A percentile compares a stretch with the other conserved stretches of the same genome.
Conservation (phyloP, 2,888 invertebrate species). For the Antitype chi region DNA sequence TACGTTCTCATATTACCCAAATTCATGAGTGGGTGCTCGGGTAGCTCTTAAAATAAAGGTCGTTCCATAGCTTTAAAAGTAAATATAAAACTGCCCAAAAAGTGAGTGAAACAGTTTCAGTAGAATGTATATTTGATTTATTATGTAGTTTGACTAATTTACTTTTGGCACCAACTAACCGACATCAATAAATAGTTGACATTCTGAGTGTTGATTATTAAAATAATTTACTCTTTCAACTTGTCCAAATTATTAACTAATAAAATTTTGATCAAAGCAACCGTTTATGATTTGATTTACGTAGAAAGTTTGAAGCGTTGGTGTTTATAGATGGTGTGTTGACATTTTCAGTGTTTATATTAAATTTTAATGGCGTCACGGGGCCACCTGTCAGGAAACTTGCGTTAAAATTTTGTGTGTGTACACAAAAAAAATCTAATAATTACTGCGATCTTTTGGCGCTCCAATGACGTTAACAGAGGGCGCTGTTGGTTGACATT, state of each 20-base stretch:
- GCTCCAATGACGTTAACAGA: background rate
- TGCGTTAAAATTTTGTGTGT: background rate
- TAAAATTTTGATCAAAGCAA: constrained; percentile 24
- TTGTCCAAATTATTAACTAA: constrained; percentile 16
- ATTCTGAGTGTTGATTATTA: background rate
- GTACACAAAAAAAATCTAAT: background rate
- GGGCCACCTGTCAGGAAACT: constrained; percentile 5
- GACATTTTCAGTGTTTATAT: constrained; percentile 25
- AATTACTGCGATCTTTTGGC: background rate
- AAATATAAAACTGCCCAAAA: background rate
- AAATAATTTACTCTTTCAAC: constrained; percentile 1
- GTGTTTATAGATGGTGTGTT: constrained; percentile 8
- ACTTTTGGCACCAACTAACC: background rate
- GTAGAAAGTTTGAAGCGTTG: constrained; percentile 1
- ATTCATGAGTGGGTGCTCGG: background rate
- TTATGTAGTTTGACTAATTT: constrained; percentile 6
- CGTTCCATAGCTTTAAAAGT: background rate
- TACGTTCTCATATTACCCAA: background rate
- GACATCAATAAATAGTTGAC: background rate
- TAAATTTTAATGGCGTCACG: background rate
- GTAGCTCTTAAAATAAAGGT: background rate
- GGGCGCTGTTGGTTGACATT: background rate
- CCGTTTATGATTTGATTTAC: constrained; percentile 11
- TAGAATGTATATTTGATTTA: constrained; percentile 12
- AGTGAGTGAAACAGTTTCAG: background rate